Evolutionary conservation across 2,797 vertebrate genomes (phyloP).

Genomic region (Hemibagrus guttatus): DNA sequence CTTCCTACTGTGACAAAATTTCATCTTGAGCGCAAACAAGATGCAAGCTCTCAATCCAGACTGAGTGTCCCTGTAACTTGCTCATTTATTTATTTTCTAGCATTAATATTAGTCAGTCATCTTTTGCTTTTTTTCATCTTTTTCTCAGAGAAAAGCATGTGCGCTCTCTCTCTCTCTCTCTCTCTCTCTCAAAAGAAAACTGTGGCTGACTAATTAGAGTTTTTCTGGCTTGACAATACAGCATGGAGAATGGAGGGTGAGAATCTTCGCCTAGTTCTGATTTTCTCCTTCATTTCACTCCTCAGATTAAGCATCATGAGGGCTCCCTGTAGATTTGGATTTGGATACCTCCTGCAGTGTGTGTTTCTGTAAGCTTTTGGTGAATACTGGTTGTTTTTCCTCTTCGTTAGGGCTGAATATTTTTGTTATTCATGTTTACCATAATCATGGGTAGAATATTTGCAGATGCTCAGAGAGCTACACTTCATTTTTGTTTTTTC

Average conservation of each 20-base stretch:
- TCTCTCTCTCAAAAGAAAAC: background rate
- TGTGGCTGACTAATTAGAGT: conserved; percentile 25
- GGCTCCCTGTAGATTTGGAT: background rate
- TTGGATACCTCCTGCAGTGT: background rate
- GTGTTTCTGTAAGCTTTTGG: conserved; percentile 14
- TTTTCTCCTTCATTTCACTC: conserved; percentile 35
- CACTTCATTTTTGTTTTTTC: background rate
- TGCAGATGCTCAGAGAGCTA: background rate
- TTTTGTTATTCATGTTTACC: background rate
- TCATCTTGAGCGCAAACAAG: background rate
- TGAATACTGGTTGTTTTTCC: background rate
- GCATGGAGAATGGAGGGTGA: background rate
- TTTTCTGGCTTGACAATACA: conserved; percentile 25
- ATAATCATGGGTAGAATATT: background rate
- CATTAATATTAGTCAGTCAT: conserved; percentile 55
- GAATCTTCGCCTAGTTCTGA: conserved; percentile 9
- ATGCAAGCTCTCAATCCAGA: background rate
- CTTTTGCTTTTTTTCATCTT: conserved; percentile 11
- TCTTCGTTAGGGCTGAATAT: background rate
- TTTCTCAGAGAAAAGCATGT: conserved; percentile 46
- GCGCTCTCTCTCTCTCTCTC: background rate
- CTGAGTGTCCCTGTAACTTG: conserved; percentile 34
- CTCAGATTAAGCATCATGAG: background rate
- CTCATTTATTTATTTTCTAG: conserved; percentile 56
- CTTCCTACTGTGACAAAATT: background rate